Conservation (phyloP, 2,888 invertebrate species). For the Drosophila eohydei region DNA sequence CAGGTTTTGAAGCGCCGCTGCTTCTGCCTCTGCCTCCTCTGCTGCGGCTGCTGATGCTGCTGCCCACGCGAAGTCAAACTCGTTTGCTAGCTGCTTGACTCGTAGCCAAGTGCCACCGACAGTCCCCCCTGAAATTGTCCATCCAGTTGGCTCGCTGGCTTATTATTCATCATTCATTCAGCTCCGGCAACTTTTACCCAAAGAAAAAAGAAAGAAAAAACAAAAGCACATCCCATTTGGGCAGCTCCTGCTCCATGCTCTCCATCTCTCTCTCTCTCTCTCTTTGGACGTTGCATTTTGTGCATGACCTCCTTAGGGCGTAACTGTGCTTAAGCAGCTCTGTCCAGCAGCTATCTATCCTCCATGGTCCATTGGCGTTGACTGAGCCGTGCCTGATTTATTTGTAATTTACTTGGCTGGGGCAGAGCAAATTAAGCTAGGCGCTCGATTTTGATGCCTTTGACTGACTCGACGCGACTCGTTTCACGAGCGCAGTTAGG, state of each 20-base stretch:
- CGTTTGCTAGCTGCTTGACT: slow-evolving; percentile 40
- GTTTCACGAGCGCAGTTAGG: not conserved
- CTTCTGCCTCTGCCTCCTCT: not conserved
- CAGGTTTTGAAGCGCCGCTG: slow-evolving; percentile 31
- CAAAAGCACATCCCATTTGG: slow-evolving; percentile 51
- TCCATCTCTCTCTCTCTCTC: not conserved
- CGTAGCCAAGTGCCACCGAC: slow-evolving; percentile 11
- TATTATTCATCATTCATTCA: slow-evolving; percentile 47
- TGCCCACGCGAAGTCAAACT: slow-evolving; percentile 56
- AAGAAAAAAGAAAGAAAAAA: slow-evolving; percentile 12
- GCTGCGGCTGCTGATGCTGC: not conserved
- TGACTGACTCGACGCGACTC: slow-evolving; percentile 38
- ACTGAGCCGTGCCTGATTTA: slow-evolving; percentile 54
- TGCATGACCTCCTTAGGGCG: slow-evolving; percentile 75
- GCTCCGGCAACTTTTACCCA: slow-evolving; percentile 57
- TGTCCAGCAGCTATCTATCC: slow-evolving; percentile 14
- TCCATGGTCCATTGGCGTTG: slow-evolving; percentile 22
- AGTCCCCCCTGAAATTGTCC: not conserved
- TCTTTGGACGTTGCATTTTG: slow-evolving; percentile 18
- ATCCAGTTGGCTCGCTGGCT: slow-evolving; percentile 8
- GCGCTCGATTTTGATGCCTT: slow-evolving; percentile 52
- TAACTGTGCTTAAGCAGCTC: slow-evolving; percentile 74
- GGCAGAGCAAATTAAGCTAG: slow-evolving; percentile 50
- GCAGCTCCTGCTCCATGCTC: slow-evolving; percentile 4
- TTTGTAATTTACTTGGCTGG: slow-evolving; percentile 56